Conservation (phyloP, 1,140 invertebrate genomes). For the Cephus cinctus region DNA sequence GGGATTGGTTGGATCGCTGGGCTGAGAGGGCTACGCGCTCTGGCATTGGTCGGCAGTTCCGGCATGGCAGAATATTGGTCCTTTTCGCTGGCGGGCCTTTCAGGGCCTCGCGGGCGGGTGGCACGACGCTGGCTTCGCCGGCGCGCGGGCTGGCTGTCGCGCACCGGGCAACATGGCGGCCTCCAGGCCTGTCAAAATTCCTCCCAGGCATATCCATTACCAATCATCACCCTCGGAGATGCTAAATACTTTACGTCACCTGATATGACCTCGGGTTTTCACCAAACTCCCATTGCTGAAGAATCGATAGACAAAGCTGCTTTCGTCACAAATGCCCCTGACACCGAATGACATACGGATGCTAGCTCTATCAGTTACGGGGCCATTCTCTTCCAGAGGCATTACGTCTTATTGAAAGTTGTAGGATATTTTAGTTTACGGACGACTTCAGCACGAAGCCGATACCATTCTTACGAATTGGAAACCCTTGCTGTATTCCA, state of each 20-base stretch:
- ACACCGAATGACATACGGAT: conserved; percentile 31
- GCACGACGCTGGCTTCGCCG: no score
- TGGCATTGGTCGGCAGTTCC: no score
- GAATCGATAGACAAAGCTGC: conserved; percentile 16
- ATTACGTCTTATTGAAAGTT: conserved; percentile 8
- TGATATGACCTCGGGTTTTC: conserved; percentile 18
- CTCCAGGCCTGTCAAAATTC: no score
- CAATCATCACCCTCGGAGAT: conserved; percentile 23
- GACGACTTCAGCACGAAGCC: conserved; percentile 26
- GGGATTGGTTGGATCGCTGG: no score
- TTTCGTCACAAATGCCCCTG: conserved; percentile 20
- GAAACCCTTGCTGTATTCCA: conserved; percentile 35
- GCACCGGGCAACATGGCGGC: no score
- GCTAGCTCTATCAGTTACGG: conserved; percentile 27
- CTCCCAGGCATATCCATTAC: conserved; percentile 30
- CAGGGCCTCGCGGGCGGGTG: no score
- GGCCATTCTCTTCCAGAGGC: conserved; percentile 31
- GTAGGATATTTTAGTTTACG: conserved; percentile 36
- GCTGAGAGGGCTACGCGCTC: no score
- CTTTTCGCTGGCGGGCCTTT: no score
- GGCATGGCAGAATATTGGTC: no score
- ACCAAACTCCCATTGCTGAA: conserved; percentile 3
- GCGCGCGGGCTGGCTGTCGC: no score
- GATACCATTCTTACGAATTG: conserved; percentile 46
- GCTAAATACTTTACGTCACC: conserved; percentile 22